phyloP scores from a whole-genome alignment of 2,113 vertebrate species.

The Apus apus region DNA sequence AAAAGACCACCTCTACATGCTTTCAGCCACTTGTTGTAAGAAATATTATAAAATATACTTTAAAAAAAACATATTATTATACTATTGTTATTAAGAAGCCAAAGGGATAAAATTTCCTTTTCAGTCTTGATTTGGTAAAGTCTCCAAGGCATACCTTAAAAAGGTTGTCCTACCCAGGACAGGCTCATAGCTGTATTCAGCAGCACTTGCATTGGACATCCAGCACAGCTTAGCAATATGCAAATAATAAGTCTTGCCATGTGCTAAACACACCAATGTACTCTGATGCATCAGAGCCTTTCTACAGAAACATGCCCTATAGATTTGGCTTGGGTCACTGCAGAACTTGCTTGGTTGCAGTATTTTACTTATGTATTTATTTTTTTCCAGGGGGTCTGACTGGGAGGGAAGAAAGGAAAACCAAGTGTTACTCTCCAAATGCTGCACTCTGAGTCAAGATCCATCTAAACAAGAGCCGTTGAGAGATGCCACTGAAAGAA shows the following conservation, averaged over 20 bases:
- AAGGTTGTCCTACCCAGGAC: fast-evolving
- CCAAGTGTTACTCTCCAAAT: not conserved
- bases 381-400: not conserved
- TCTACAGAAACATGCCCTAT: not conserved
- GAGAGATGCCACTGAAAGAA: not conserved
- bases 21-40: not conserved
- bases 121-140: not conserved
- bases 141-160: not conserved
- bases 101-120: not conserved
- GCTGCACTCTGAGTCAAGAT: not conserved
- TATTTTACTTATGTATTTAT: too few species aligned
- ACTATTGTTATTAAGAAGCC: not conserved
- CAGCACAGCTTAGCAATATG: not conserved
- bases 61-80: not conserved
- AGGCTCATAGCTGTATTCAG: not conserved
- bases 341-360: not conserved
- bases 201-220: not conserved
- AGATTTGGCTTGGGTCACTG: not conserved
- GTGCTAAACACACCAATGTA: not conserved
- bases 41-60: not conserved
- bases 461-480: not conserved
- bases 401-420: not conserved
- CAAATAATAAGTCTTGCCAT: not conserved
- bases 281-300: not conserved
- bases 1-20: not conserved